Percentiles rank a stretch among this genome's conserved stretches.
Evolutionary conservation across 1,140 invertebrate genomes (phyloP).

Genomic region (Diabrotica virgifera): DNA sequence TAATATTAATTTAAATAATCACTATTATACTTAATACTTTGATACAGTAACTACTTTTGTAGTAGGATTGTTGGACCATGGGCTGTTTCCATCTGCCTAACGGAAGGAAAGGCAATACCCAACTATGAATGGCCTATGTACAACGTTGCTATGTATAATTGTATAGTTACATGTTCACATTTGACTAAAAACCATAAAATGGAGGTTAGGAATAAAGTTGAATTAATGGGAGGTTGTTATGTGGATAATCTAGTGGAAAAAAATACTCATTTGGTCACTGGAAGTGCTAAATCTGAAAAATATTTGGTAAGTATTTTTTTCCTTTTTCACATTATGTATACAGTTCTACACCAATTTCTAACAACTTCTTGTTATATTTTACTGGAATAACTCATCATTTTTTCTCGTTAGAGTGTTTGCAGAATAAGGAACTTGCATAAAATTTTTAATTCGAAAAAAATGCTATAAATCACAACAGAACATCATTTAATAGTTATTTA

Average conservation of each 20-base stretch:
- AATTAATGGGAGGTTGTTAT: conserved; percentile 81
- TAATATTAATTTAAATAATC: too few relatives aligned
- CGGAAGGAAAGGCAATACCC: conserved; percentile 70
- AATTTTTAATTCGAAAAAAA: too few relatives aligned
- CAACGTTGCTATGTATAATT: conserved; percentile 75
- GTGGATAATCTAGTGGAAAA: conserved; percentile 65
- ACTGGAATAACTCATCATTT: too few relatives aligned
- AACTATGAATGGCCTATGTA: conserved; percentile 71
- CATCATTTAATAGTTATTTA: too few relatives aligned
- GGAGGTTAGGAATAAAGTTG: conserved; percentile 64
- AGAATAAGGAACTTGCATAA: too few relatives aligned
- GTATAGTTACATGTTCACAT: conserved; percentile 72
- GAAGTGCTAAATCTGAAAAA: conserved; percentile 69
- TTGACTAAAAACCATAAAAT: conserved; percentile 63
- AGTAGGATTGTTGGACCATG: conserved; percentile 74
- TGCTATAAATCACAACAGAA: too few relatives aligned
- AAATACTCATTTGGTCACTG: conserved; percentile 81
- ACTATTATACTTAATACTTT: too few relatives aligned
- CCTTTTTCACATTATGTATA: too few relatives aligned
- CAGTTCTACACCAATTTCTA: too few relatives aligned
- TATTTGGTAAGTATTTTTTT: conserved; percentile 59
- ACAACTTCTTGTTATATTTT: too few relatives aligned
- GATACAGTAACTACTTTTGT: conserved; percentile 30
- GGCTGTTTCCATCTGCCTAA: conserved; percentile 73
- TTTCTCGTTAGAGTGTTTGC: too few relatives aligned